These are phyloP conservation scores for Noctua comes DNA, from an alignment of 2,888 invertebrate species.

Conservation along the genomic window DNA sequence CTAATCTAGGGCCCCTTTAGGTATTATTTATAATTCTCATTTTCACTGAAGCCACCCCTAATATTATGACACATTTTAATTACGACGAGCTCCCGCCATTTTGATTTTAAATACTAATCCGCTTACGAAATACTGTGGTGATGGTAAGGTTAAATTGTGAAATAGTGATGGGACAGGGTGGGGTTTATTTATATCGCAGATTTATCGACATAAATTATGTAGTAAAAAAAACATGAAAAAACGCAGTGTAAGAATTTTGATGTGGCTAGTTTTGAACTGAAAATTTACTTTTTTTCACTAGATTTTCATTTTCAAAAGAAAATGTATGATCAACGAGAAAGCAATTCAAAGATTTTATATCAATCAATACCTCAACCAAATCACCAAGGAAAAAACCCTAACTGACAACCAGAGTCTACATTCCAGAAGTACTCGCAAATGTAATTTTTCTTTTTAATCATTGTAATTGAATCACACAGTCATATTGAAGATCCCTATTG, in stretches of 20 bases:
- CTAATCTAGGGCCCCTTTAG: conserved; percentile 53
- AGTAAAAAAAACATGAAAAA: neutral
- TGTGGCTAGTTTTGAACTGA: neutral
- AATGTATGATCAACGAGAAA: neutral
- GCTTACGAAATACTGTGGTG: conserved; percentile 79
- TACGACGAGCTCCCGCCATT: conserved; percentile 80
- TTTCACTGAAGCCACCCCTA: conserved; percentile 76
- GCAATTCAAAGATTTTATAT: neutral
- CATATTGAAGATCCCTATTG: too few species aligned
- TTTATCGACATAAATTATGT: neutral
- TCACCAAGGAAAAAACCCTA: neutral
- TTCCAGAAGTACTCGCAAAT: neutral
- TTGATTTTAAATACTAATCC: conserved; percentile 87
- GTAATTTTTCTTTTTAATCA: neutral
- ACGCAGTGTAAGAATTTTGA: neutral
- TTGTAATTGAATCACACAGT: neutral
- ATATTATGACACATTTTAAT: conserved; percentile 88
- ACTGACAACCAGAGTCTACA: neutral
- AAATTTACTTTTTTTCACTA: neutral
- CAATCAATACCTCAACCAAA: neutral
- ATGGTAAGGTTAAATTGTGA: conserved; percentile 78
- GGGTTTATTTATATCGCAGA: conserved; percentile 38
- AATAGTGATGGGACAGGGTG: conserved; percentile 73
- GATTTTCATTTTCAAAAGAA: neutral
- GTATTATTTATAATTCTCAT: conserved; percentile 70